phyloP scores from a whole-genome alignment of 2,113 vertebrate genomes.

The Zonotrichia leucophrys region DNA sequence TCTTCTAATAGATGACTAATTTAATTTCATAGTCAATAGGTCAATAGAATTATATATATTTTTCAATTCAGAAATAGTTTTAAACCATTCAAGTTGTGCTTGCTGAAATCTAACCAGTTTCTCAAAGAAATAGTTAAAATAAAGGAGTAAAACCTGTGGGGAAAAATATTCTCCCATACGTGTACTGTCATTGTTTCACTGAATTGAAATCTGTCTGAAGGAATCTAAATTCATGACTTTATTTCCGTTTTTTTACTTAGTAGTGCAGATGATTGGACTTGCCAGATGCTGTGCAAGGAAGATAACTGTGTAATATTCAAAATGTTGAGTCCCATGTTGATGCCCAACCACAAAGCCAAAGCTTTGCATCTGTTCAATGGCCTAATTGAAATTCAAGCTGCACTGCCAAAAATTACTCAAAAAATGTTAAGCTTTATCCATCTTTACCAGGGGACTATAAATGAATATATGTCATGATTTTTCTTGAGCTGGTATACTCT shows the following conservation, averaged over 20 bases:
- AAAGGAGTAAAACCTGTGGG: background rate
- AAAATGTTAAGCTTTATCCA: background rate
- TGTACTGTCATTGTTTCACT: background rate
- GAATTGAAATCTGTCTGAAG: background rate
- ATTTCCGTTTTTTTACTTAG: background rate
- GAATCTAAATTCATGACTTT: background rate
- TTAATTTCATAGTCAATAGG: background rate
- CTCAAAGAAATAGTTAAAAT: background rate
- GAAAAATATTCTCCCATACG: background rate
- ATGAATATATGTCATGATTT: background rate
- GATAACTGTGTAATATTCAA: constrained; percentile 20
- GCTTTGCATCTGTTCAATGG: constrained; percentile 36
- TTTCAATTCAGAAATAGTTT: background rate
- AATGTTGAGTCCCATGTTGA: constrained; percentile 1
- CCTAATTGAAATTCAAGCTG: constrained; percentile 23
- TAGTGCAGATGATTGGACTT: background rate
- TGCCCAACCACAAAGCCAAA: constrained; percentile 9
- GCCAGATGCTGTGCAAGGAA: constrained; percentile 17
- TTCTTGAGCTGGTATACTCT: background rate
- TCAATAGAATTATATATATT: background rate
- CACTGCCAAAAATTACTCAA: background rate
- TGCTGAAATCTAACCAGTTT: background rate
- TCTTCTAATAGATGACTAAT: background rate
- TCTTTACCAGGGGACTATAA: background rate
- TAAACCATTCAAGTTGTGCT: background rate